phyloP scores from a whole-genome alignment of 2,797 vertebrate species.

The Bufotes viridis region DNA sequence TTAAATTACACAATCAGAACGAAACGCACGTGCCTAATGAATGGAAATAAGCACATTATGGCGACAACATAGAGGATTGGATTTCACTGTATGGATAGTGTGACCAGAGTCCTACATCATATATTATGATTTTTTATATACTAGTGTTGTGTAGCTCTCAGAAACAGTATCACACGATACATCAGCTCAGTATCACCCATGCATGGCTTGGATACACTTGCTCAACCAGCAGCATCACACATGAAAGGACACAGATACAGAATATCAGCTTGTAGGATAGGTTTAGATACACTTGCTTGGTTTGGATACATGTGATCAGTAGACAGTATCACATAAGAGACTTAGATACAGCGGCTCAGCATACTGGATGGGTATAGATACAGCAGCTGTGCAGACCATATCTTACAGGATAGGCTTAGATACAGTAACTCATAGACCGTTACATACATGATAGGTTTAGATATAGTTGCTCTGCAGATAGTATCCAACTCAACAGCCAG shows the following conservation, averaged over 20 bases:
- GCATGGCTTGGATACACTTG: not conserved
- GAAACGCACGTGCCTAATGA: not conserved
- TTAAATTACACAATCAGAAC: not conserved
- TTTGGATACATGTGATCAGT: not conserved
- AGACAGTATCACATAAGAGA: not conserved
- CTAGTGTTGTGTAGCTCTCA: not conserved
- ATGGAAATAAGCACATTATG: not conserved
- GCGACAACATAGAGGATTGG: not conserved
- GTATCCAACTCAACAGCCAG: no score
- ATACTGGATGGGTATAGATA: not conserved
- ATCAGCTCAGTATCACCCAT: no score
- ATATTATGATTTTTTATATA: not conserved
- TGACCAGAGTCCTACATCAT: not conserved
- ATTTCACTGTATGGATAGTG: not conserved
- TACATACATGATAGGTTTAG: no score
- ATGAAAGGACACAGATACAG: not conserved
- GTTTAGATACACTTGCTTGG: not conserved
- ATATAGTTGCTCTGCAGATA: no score
- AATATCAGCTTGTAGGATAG: no score
- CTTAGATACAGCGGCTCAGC: not conserved
- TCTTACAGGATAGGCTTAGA: not conserved
- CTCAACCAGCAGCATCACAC: no score
- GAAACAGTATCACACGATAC: not conserved
- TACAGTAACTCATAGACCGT: not conserved
- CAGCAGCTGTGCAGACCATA: not conserved